Base-by-base conservation (phyloP, 2,797 vertebrate genomes). In the Catharus ustulatus region DNA sequence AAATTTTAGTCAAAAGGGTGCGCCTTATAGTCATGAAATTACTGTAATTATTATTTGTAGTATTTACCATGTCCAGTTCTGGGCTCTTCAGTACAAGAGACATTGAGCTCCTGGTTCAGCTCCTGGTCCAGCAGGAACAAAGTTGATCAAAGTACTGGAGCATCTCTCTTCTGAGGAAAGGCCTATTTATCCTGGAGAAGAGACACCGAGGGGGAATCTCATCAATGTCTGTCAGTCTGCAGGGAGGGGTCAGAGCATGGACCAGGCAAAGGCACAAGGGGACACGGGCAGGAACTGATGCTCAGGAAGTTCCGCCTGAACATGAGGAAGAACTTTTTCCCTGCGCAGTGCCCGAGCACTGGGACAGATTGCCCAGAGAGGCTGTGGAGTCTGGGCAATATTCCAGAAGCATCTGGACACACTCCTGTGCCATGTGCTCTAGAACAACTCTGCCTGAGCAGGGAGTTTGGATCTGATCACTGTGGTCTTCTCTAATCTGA, bases 121-220 rank as follows among this genome's bases (percentile, higher is more conserved):
- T 75, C 9, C 30, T 48, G 30, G 24, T 32, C 26, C 27, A 67
- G 46, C 6, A 40, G 29, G 68, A 46, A 30, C 14, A 26, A 30
- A 71, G 29, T 1, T 30, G 16, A 19, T 34, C 4, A 34, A 58
- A 49, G 43, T 20, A 4, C n/a, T 51, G 58, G 45, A 89, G 20
- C 36, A 11, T 0, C 9, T 69, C 57, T 1, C 1, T 11, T n/a
- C 0, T 29, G 43, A 30, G 42, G 49, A 55, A 6, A 49, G 5
- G 32, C 2, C 49, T 49, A 57, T 17, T 4, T 32, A 45, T 21
- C 32, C 77, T 29, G 43, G 23, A 76, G 78, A n/a, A 23, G 63
- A 49, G 26, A 23, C 19, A 15, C 34, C 8, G 69, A 61, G 77
- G 42, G 36, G 23, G 27, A 40, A 19, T 6, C 22, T 23, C 34